Base-by-base conservation (phyloP, 2,888 invertebrate genomes). In the Oegoconia quadripuncta region DNA sequence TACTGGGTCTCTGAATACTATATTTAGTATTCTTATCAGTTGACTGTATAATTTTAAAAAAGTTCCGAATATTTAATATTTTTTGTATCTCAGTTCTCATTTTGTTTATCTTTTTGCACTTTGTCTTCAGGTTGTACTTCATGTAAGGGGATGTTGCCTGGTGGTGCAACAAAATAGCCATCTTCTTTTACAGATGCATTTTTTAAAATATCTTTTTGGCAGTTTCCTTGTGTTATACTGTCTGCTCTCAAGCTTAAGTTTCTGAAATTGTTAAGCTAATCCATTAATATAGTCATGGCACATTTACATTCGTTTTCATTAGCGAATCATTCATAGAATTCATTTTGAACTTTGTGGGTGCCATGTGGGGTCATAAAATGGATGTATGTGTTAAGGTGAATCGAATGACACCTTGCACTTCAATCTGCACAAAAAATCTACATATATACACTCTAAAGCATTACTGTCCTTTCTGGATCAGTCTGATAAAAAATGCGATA, bases 101-200 rank as follows among this genome's bases (percentile, higher is more conserved):
- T 66, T 67, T 79, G 55, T 39, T 74, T 45, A 26, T 46, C 53
- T 48, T 48, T 37, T 28, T 42, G 5, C 12, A 41, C 25, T 29
- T 51, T 55, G 39, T 68, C 55, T 37, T 72, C 65, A 42, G 51
- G 39, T 48, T 74, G 64, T 31, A 83, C 59, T 69, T 86, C 84
- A 64, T 91, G 90, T 41, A 94, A 64, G 0, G 94, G 93, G 57
- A 95, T 93, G 70, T 95, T 95, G 52, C 97, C 96, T 11, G 93
- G 93, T 6, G 97, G 97, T 18, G 95, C 94, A 9, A 97, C 93
- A 87, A 96, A 97, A 73, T 97, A 97, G 56, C 96, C 95, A 71
- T 97, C 97, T 64, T 96, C 95, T 9, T 89, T 89, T 36, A 93
- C 51, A 23, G 84, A 62, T 1, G 97, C 94, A 89, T 96, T 95